Evolutionary conservation across 2,113 vertebrate genomes (phyloP).

Genomic region (Toxotes jaculatrix): DNA sequence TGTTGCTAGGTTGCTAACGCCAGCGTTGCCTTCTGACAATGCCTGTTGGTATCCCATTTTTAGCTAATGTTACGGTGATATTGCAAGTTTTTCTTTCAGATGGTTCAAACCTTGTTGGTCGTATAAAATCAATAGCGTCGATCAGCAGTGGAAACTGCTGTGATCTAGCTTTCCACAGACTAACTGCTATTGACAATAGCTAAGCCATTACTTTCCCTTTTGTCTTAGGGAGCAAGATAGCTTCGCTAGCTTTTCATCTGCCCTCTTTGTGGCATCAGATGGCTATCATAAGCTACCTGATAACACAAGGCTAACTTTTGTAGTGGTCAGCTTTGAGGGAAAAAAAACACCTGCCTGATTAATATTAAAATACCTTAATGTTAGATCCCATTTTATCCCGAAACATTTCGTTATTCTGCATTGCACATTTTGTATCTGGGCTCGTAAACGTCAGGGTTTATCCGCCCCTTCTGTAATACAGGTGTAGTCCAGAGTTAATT

Average conservation of each 20-base stretch:
- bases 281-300: conserved; percentile 51
- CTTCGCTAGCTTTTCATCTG: conserved; percentile 74
- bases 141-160: conserved; percentile 31
- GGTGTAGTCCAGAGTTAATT: neutral
- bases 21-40: conserved; percentile 70
- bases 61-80: conserved; percentile 37
- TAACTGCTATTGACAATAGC: conserved; percentile 77
- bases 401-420: conserved; percentile 14
- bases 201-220: conserved; percentile 84
- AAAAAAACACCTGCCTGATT: conserved; percentile 13
- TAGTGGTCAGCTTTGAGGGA: neutral
- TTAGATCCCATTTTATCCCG: neutral
- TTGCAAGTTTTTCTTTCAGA: conserved; percentile 25
- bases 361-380: conserved; percentile 1
- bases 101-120: neutral
- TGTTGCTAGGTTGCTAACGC: conserved; percentile 80
- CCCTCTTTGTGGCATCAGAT: conserved; percentile 76
- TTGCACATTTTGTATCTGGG: conserved; percentile 5
- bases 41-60: conserved; percentile 54
- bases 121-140: neutral
- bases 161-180: conserved; percentile 43
- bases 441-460: neutral
- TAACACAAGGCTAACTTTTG: conserved; percentile 47
- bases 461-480: conserved; percentile 8
- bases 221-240: conserved; percentile 77